Evolutionary conservation across 1,140 invertebrate genomes (phyloP), one percentile per base, ranked within the genome.

Genomic region (Zaprionus capensis): DNA sequence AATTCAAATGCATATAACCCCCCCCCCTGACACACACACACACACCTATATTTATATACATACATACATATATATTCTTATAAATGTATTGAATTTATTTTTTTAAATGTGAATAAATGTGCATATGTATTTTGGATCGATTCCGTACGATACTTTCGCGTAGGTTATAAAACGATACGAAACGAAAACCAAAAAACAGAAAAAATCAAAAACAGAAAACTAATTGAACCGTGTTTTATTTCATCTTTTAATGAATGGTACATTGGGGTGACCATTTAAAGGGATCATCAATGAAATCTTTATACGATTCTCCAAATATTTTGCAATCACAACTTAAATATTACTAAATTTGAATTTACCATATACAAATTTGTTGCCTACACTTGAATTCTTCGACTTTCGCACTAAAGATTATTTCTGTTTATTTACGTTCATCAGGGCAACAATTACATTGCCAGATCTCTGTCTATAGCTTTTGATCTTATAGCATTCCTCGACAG

Each of bases 31-130:
- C 26, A 53, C 28, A 34, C 17, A 55, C 26, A 67, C 34, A 85
- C 34, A 81, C 55, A 69, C 44, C 20, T 78, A 74, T 74, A 78
- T 80, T 73, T 71, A 57, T 75, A 74, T 70, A 78, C 65, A 76
- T 56, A 28, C 61, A 78, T 57, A 64, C 34, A 69, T 34, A 82
- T 55, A 78, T 83, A 84, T 84, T 88, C 81, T 84, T 84, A 75
- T 88, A 87, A 76, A 65, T 81, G 64, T 90, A 88, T 81, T 76
- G 76, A 90, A 85, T 64, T 81, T 74, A 81, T 76, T 80, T 90
- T 88, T 88, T 90, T 81, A 81, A 81, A 70, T 76, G 75, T 84
- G 78, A 84, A 78, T 90, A 72, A 81, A 81, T 79, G 75, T 76
- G 80, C 67, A 75, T 69, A 74, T 81, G 80, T 88, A 77, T 87